Evolutionary conservation across 1,140 invertebrate genomes (phyloP), one percentile per base, ranked within the genome.

Genomic region (Bombus sylvicola): DNA sequence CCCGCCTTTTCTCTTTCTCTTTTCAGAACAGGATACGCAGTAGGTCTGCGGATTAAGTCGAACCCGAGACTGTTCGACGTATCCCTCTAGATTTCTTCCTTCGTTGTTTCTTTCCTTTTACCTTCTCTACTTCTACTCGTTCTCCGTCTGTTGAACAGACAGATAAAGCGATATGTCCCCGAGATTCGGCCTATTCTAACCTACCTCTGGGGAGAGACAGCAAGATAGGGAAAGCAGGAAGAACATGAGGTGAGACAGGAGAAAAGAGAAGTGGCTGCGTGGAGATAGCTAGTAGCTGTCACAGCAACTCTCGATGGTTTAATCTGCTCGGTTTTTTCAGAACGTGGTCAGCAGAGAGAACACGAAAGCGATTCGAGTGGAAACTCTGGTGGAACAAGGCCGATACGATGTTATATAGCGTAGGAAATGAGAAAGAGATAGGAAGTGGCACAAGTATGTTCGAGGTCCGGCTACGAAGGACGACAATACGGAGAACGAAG

Each of bases 301-400:
- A 74, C 81, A 88, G 89, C 79, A 88, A 72, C 68, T 81, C 85
- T 74, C 87, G 83, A 90, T 89, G 86, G 89, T 91, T 90, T 90
- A 91, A 91, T 91, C 87, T 15, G 43, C 71, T 18, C 34, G 72
- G 75, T 90, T 91, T 90, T 84, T 84, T 88, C 81, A 74, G 71
- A 13, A 81, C 78, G 69, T 80, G 57, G 66, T 47, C 77, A 57
- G 74, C 66, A 71, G 88, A 83, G 71, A 69, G 88, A 73, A 72
- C 43, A 74, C 66, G 80, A 79, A 68, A 28, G 18, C 18, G 47
- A 53, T 53, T 53, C 47, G 47, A 53, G 47, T 53, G 47, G 47
- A 53, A 53, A 53, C 28, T 41, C 37, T 39, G 72, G 79, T 43
- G 74, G 39, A 69, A 83, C 68, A 80, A 83, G 66, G 59, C 28